Evolutionary conservation across 2,797 vertebrate species (phyloP), one percentile per base, ranked within the genome.

Genomic region (Acipenser transmontanus): DNA sequence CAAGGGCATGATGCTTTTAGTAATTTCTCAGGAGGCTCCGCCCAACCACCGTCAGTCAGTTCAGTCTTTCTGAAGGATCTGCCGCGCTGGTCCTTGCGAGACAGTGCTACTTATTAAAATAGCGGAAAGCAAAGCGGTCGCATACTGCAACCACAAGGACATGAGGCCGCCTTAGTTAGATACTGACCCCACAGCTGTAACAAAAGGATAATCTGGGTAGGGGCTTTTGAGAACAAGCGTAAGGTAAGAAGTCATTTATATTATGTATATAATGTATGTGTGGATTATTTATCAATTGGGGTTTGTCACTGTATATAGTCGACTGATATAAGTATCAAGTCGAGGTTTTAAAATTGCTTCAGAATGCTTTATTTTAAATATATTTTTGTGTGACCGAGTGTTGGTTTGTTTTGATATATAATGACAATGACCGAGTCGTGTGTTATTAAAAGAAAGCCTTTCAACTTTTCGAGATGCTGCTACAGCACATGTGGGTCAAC

Each of bases 131-230:
- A 63, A 61, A 59, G 52, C 48, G 65, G 64, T 13, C 68, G 62
- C 34, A 34, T 64, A 66, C 60, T 10, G 60, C 49, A 49, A n/a
- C 52, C 12, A n/a, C 72, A 70, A 65, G 67, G 67, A 67, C 77
- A 72, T 69, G 68, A 75, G 76, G 77, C 70, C 59, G 71, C 62
- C 0, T 61, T 7, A 65, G 17, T 64, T 68, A 66, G 7, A 1
- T 72, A 74, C 67, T 0, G 66, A 78, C 68, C 69, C 66, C 57
- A 60, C 6, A 10, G 5, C 50, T 62, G 70, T 12, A 20, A 74
- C 47, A 68, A 52, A 63, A 48, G 63, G 34, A 63, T 65, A 73
- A 64, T 66, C 71, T 68, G 61, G 50, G 62, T 49, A 5, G 14
- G 17, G 14, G 12, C 47, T 47, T 8, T 9, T 34, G 11, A 50